phyloP scores from a whole-genome alignment of 2,797 vertebrate genomes.

The Choloepus didactylus region DNA sequence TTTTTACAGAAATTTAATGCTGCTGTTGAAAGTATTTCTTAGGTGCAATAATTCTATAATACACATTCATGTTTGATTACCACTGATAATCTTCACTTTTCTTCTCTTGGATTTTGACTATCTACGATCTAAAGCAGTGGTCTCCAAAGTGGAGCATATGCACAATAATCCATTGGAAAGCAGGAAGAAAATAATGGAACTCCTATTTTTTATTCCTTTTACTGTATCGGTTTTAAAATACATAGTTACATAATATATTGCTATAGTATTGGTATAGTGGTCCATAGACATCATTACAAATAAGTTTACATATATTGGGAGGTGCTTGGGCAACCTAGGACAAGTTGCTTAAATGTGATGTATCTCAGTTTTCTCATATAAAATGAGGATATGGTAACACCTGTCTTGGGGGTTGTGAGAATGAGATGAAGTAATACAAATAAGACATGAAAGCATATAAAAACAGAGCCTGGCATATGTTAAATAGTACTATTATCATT shows the following conservation, averaged over 20 bases:
- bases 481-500: neutral
- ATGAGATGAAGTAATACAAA: conserved; percentile 11
- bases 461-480: neutral
- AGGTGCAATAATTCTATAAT: conserved; percentile 11
- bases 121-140: neutral
- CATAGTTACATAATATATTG: neutral
- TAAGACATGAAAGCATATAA: conserved; percentile 16
- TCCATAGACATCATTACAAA: neutral
- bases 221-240: neutral
- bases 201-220: neutral
- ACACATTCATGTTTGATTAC: conserved; percentile 16
- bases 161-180: neutral
- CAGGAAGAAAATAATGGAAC: neutral
- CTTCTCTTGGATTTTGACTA: conserved; percentile 59
- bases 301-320: neutral
- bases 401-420: neutral
- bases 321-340: neutral
- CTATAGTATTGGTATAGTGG: neutral
- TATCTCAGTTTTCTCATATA: neutral
- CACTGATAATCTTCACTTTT: neutral
- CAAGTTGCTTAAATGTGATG: conserved; percentile 49
- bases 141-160: neutral
- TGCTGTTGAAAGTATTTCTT: conserved; percentile 27
- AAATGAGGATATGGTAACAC: neutral
- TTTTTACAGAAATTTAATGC: neutral